Base-by-base conservation (phyloP, 2,888 invertebrate genomes). In the Mythimna albipuncta region DNA sequence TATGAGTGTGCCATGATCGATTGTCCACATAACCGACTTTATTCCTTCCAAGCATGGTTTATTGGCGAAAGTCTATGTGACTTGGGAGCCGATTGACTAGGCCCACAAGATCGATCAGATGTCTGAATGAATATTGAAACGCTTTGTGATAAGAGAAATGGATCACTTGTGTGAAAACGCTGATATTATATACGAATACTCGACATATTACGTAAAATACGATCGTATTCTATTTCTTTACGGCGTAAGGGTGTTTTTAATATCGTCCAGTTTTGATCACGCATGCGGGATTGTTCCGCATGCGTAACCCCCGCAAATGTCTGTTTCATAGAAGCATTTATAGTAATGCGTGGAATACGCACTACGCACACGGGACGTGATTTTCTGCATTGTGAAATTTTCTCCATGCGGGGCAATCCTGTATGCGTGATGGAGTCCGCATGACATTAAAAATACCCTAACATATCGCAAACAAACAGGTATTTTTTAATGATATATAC, bases 1-100 rank as follows among this genome's bases (percentile, higher is more conserved):
- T 85, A 81, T 78, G 79, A 75, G 64, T 66, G 32, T 54, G 52
- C 64, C 38, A 70, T 85, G 87, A 85, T 85, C 63, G 83, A 85
- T 85, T 66, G 75, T 44, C 66, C 64, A 79, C 79, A 73, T 75
- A 72, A 83, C 76, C 64, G 54, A 77, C 70, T 62, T 69, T 69
- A 75, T 76, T 78, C 64, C 58, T 63, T 52, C 74, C 72, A 75
- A 72, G 69, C 77, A 68, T 66, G 52, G 83, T 85, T 86, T 88
- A 83, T 83, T 77, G 83, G 71, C 71, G 67, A 73, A 83, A 79
- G 67, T 70, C 80, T 75, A 78, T 79, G 78, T 71, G 77, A 82
- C 77, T 85, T 71, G 78, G 58, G 62, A 77, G 41, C 72, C 75
- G 75, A 81, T 76, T 77, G 82, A 82, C 77, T 77, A 62, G 21